Percentiles rank a stretch among this genome's conserved stretches.
phyloP scores from a whole-genome alignment of 2,797 vertebrate genomes.

The Agapornis canus region DNA sequence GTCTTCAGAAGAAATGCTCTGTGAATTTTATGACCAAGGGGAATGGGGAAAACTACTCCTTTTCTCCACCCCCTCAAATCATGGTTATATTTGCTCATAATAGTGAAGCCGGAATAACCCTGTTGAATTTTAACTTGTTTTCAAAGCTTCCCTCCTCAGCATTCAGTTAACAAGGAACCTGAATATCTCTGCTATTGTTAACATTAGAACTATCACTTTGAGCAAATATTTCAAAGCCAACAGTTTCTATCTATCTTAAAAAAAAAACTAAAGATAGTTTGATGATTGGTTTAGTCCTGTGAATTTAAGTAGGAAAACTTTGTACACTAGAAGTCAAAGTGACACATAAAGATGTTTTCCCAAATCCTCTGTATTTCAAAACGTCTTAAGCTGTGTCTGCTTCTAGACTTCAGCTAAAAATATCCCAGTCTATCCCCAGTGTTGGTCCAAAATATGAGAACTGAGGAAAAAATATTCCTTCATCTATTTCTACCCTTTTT shows the following conservation, averaged over 20 bases:
- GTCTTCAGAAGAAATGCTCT: slow-evolving; percentile 75
- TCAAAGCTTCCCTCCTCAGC: slow-evolving; percentile 53
- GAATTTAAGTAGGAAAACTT: not conserved
- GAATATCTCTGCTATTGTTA: slow-evolving; percentile 48
- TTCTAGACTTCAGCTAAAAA: not conserved
- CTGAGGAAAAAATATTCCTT: slow-evolving; percentile 38
- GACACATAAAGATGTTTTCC: no score
- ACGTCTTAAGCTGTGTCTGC: not conserved
- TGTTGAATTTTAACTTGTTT: slow-evolving; percentile 76
- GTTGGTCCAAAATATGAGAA: slow-evolving; percentile 1
- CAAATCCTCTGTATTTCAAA: not conserved
- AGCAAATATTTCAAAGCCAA: slow-evolving; percentile 31
- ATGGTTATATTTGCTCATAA: slow-evolving; percentile 73
- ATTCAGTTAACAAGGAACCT: slow-evolving; percentile 25
- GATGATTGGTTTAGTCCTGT: not conserved
- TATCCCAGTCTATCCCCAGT: not conserved
- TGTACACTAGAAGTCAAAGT: not conserved
- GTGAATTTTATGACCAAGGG: slow-evolving; percentile 77
- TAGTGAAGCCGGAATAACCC: slow-evolving; percentile 57
- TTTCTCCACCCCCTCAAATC: slow-evolving; percentile 64
- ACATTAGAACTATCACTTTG: slow-evolving; percentile 9
- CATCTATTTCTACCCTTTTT: slow-evolving; percentile 52
- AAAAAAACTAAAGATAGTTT: not conserved
- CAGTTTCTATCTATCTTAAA: not conserved
- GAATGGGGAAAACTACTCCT: slow-evolving; percentile 62